Evolutionary conservation across 2,888 invertebrate genomes (phyloP), one percentile per base, ranked within the genome.

Genomic region (Mythimna lalbum): DNA sequence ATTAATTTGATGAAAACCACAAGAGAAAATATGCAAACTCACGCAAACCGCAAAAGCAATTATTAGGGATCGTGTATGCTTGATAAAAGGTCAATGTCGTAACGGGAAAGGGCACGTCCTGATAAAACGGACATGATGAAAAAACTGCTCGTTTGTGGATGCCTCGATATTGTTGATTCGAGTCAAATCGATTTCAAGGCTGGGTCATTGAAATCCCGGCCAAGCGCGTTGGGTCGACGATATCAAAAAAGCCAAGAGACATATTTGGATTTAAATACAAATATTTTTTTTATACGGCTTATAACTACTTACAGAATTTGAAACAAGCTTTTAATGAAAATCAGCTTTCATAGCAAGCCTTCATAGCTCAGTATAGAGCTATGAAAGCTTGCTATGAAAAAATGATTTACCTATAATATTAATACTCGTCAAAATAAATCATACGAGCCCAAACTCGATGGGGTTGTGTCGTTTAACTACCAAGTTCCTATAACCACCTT

Each of bases 1-100:
- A 53, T 50, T 57, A 31, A 62, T 73, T 59, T 50, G n/a, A 47
- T 50, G 12, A n/a, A 73, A 55, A 60, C 59, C 56, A 31, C 23
- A 33, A 31, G 9, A 1, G 52, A 63, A 59, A 61, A 74, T 61
- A 19, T 49, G 69, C 27, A 49, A 47, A 69, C n/a, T 69, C 80
- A 69, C 55, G 19, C 27, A 56, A n/a, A 69, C 56, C 63, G 56
- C 49, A 61, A 66, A 74, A 79, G 39, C 63, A 79, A 77, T 77
- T 79, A 79, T 39, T 27, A 64, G 33, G 75, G 63, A 50, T 63
- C 73, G 79, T 59, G 49, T 68, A 52, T 60, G 60, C 50, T 60
- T 50, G 14, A 55, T 69, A 39, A 61, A 71, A 77, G 80, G 80
- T 74, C 69, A 69, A 7, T 52, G 19, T 52, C 59, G 17, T 63